phyloP scores from a whole-genome alignment of 2,113 vertebrate species.

The Haemorhous mexicanus region DNA sequence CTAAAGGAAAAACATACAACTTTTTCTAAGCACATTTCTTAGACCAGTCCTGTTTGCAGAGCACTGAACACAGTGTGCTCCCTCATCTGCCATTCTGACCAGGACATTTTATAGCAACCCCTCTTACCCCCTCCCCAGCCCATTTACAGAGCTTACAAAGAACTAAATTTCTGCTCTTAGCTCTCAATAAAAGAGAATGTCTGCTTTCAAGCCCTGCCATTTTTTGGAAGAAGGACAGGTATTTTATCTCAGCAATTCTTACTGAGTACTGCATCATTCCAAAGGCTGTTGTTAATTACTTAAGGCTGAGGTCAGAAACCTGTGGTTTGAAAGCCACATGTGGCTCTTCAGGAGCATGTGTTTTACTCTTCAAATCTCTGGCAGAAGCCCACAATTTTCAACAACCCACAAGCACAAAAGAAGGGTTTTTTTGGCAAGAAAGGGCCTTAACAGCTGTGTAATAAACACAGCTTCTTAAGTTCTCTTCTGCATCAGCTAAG shows the following conservation, averaged over 20 bases:
- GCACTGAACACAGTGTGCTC: not conserved
- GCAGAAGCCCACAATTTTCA: slow-evolving; percentile 53
- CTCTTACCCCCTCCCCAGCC: not conserved
- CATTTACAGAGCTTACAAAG: not conserved
- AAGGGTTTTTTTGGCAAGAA: not conserved
- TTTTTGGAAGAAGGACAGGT: slow-evolving; percentile 1
- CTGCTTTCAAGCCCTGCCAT: not conserved
- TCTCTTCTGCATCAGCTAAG: slow-evolving; percentile 1
- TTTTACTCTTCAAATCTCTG: slow-evolving; percentile 52
- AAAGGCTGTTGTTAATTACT: slow-evolving; percentile 45
- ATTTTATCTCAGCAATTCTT: slow-evolving; percentile 11
- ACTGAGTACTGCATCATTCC: not conserved
- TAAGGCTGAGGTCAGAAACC: slow-evolving; percentile 46
- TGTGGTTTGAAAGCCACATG: slow-evolving; percentile 12
- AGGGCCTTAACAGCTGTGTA: slow-evolving; percentile 15
- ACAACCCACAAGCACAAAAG: slow-evolving; percentile 15
- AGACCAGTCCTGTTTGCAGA: not conserved
- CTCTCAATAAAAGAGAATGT: not conserved
- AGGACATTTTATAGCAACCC: not conserved
- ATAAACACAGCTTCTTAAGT: slow-evolving; percentile 37
- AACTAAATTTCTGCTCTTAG: not conserved
- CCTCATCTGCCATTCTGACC: not conserved
- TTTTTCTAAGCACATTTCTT: not conserved
- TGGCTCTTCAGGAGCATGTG: slow-evolving; percentile 35
- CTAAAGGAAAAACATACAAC: not conserved